phyloP scores from a whole-genome alignment of 2,888 invertebrate species.

The Patella pellucida region DNA sequence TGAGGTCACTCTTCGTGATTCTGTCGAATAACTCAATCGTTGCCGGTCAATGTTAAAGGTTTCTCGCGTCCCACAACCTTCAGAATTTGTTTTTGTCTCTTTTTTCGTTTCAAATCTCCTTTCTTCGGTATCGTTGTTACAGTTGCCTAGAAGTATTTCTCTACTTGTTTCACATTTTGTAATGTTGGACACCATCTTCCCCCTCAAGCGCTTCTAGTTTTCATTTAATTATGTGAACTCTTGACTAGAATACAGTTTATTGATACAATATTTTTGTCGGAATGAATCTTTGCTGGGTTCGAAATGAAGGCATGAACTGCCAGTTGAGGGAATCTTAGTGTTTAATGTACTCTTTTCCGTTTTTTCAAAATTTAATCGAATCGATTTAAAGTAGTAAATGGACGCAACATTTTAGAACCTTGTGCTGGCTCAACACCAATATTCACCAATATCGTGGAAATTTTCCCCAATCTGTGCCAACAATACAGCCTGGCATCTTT shows the following conservation, averaged over 20 bases:
- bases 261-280: neutral
- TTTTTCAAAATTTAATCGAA: neutral
- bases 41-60: neutral
- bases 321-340: neutral
- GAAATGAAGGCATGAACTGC: no score
- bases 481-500: no score
- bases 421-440: neutral
- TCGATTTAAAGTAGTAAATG: no score
- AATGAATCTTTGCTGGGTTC: neutral
- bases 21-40: neutral
- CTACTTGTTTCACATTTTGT: constrained; percentile 1
- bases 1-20: neutral
- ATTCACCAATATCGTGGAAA: neutral
- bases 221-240: neutral
- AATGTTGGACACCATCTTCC: neutral
- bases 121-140: neutral
- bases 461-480: no score
- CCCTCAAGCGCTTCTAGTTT: no score
- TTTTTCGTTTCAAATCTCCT: neutral
- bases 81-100: neutral
- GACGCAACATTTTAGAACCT: no score
- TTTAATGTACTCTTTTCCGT: neutral
- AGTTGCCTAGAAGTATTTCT: neutral
- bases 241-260: neutral
- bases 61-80: neutral